Evolutionary conservation across 2,113 vertebrate species (phyloP).

Genomic region (Salvelinus namaycush): DNA sequence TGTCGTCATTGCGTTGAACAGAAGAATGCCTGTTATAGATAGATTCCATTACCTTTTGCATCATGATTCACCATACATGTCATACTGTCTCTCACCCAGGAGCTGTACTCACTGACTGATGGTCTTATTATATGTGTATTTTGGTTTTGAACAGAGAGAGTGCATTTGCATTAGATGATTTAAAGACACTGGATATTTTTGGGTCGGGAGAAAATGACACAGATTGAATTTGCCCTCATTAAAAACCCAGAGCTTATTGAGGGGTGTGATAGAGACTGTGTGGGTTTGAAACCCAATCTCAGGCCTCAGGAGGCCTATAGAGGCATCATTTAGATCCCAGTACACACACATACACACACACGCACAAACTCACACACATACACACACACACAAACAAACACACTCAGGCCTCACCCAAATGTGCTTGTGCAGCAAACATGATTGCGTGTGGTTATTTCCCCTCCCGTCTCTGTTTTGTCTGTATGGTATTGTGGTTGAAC

Average conservation of each 20-base stretch:
- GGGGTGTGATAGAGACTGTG: constrained; percentile 27
- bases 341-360: too few species aligned
- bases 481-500: constrained; percentile 65
- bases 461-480: constrained; percentile 40
- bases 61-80: not conserved
- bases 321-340: too few species aligned
- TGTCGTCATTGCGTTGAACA: not conserved
- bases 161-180: not conserved
- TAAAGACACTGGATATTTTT: constrained; percentile 7
- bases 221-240: constrained; percentile 13
- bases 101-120: not conserved
- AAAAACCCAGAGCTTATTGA: not conserved
- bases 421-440: constrained; percentile 62
- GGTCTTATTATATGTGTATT: not conserved
- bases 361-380: too few species aligned
- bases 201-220: not conserved
- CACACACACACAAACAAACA: too few species aligned
- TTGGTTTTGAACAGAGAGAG: not conserved
- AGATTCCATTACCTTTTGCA: not conserved
- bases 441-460: constrained; percentile 68
- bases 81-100: not conserved
- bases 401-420: constrained; percentile 47
- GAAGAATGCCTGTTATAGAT: not conserved
- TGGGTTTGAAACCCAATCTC: constrained; percentile 20
- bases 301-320: too few species aligned